Percentiles rank a stretch among this genome's conserved stretches.
Evolutionary conservation across 2,797 vertebrate genomes (phyloP).

Genomic region (Bradypodion pumilum): DNA sequence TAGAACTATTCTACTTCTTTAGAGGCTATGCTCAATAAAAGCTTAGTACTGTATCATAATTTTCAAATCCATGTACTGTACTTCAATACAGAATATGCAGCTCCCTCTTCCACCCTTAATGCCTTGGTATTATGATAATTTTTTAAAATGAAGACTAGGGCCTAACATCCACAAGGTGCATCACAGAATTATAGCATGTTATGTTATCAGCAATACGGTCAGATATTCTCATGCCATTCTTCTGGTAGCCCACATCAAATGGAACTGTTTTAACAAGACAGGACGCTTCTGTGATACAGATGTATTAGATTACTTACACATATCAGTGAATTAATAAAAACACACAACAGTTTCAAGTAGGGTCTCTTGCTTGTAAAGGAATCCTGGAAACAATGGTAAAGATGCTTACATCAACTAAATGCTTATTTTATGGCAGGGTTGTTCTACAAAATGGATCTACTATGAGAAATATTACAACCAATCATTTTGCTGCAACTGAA

Average conservation of each 20-base stretch:
- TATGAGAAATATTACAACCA: constrained; percentile 17
- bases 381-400: not conserved
- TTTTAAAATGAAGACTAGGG: not conserved
- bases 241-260: not conserved
- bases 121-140: not conserved
- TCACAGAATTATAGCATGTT: not conserved
- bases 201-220: not conserved
- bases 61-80: not conserved
- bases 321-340: not conserved
- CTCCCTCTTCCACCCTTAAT: not conserved
- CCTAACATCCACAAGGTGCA: not conserved
- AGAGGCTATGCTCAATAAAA: not conserved
- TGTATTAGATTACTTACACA: not conserved
- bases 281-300: too few relatives aligned
- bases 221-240: not conserved
- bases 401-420: not conserved
- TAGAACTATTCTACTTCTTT: not conserved
- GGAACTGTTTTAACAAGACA: not conserved
- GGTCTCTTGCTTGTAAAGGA: not conserved
- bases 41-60: not conserved
- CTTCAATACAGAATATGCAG: not conserved
- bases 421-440: constrained; percentile 5
- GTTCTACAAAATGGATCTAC: not conserved
- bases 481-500: not conserved
- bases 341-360: not conserved